Evolutionary conservation across 35 echinoderm and acorn worm species (phyloP), one percentile per base, ranked within the genome.

Genomic region (Amphiura filiformis): DNA sequence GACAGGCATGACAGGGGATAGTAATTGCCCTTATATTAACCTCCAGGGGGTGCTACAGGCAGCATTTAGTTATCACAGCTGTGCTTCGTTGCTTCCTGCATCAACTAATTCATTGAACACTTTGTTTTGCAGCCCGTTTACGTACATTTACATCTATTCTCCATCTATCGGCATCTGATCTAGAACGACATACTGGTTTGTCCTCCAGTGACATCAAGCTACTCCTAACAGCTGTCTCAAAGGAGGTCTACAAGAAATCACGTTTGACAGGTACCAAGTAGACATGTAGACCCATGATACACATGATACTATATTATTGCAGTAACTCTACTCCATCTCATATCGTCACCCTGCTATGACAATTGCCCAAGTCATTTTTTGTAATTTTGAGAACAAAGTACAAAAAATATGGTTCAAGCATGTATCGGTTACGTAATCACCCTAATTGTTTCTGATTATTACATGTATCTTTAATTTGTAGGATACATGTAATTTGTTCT

Each of bases 151-250:
- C 88, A 75, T 65, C 91, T 0, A 76, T 99, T 11, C 88, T 99
- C 3, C 57, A 78, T 40, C 78, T 99, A 56, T 99, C 96, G 35
- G 38, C 64, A 9, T 77, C 96, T 34, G 96, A 99, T 83, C 49
- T 99, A 0, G 65, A 84, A 35, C 87, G 96, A 35, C 64, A 77
- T 18, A 99, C 96, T n/a, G 90, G 90, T 36, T 80, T 99, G 36
- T 89, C 78, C 0, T 38, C 83, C 1, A 86, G 41, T 79, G 96
- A 99, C 56, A 76, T 94, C n/a, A 30, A 41, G 13, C 44, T 42
- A 9, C 42, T 99, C 26, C 77, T 92, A 23, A 82, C 84, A 35
- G 93, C 84, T 20, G 84, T 94, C 15, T 94, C 96, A 49, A 57
- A 90, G 76, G 57, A 57, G 75, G 90, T 94, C 0, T 92, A 89